Conservation (phyloP, 1,140 invertebrate genomes). For the Latrodectus geometricus region DNA sequence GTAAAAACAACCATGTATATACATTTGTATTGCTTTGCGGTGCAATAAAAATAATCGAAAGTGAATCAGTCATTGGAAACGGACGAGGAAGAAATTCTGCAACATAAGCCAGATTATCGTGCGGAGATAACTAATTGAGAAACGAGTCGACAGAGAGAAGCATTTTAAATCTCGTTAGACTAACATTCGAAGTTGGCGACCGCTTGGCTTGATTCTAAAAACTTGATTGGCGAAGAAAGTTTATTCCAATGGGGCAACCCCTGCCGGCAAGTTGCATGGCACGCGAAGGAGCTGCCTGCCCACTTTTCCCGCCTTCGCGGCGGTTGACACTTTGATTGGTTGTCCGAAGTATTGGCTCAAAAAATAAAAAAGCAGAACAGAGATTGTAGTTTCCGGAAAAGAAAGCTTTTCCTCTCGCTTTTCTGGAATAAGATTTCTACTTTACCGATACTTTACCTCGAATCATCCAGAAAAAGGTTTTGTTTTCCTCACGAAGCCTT, state of each 20-base stretch:
- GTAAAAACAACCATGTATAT: no score
- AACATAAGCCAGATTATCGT: background rate
- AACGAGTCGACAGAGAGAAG: background rate
- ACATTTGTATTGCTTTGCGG: no score
- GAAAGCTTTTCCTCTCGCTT: conserved; percentile 24
- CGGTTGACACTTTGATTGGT: conserved; percentile 59
- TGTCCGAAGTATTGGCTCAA: conserved; percentile 42
- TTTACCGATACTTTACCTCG: conserved; percentile 53
- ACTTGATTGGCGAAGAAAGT: conserved; percentile 23
- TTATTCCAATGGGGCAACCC: conserved; percentile 27
- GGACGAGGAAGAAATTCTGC: no score
- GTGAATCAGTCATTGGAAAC: no score
- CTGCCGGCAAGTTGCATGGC: conserved; percentile 25
- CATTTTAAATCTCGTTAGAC: conserved; percentile 20
- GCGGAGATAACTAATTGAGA: background rate
- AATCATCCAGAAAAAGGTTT: conserved; percentile 39
- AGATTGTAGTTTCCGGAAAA: conserved; percentile 38
- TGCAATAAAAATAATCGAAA: no score
- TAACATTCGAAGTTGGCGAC: conserved; percentile 23
- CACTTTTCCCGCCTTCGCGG: conserved; percentile 46
- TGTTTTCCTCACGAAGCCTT: conserved; percentile 9
- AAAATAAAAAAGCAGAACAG: conserved; percentile 25
- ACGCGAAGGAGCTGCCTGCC: conserved; percentile 53
- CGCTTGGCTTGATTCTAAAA: background rate
- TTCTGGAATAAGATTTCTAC: conserved; percentile 42